These are phyloP conservation scores for Valencia hispanica DNA, from an alignment of 2,797 vertebrate genomes.

Conservation along the genomic window DNA sequence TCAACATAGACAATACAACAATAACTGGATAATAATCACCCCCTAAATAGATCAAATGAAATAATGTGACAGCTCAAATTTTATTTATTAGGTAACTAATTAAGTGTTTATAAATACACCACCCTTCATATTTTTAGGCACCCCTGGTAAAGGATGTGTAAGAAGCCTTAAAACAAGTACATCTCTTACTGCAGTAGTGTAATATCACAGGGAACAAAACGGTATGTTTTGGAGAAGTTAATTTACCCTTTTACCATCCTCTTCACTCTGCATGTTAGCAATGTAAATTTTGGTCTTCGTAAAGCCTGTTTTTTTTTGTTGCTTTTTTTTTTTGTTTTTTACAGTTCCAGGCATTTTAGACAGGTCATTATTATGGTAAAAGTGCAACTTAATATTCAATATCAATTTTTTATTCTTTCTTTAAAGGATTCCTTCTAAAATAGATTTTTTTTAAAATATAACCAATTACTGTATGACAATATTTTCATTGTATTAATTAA, in stretches of 20 bases:
- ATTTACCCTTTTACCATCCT: neutral
- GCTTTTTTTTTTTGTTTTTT: too few species aligned
- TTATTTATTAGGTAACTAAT: constrained; percentile 6
- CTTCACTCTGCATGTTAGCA: neutral
- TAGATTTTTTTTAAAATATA: neutral
- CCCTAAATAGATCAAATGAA: constrained; percentile 17
- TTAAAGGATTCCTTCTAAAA: neutral
- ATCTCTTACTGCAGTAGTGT: neutral
- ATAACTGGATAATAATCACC: constrained; percentile 22
- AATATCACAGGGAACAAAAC: neutral
- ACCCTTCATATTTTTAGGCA: neutral
- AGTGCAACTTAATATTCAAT: neutral
- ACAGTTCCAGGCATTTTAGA: neutral
- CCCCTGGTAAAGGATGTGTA: neutral
- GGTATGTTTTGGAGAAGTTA: neutral
- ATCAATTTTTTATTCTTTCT: neutral
- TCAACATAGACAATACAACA: constrained; percentile 27
- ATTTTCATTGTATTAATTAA: neutral
- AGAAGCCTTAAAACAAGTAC: constrained; percentile 1
- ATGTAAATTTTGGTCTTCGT: neutral
- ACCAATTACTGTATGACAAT: neutral
- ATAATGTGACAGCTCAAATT: constrained; percentile 40
- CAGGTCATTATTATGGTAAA: neutral
- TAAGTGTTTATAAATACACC: constrained; percentile 1
- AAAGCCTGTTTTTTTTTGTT: neutral